Percentiles rank a stretch among this genome's conserved stretches.
Conservation (phyloP, 2,888 invertebrate species). For the Netelia virgata region DNA sequence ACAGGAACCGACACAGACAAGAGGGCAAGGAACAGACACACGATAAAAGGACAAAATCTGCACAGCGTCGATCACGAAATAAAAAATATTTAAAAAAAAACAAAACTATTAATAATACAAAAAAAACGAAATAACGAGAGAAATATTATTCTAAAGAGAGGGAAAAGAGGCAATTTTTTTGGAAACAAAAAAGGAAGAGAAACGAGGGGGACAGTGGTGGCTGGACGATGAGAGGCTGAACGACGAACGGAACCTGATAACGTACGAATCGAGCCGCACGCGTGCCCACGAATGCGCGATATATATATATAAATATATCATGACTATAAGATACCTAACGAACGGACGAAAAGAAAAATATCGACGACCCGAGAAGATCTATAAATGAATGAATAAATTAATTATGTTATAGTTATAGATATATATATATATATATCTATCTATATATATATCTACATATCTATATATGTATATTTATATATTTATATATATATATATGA, state of each 20-base stretch:
- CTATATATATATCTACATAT: neutral
- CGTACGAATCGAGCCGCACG: constrained; percentile 4
- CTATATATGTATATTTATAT: neutral
- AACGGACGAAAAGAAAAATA: neutral
- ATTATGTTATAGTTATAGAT: constrained; percentile 35
- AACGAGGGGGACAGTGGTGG: constrained; percentile 9
- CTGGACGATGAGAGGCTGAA: neutral
- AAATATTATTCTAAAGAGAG: neutral
- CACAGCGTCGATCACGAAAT: constrained; percentile 38
- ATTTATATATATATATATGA: neutral
- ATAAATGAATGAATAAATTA: constrained; percentile 32
- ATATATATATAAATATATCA: constrained; percentile 29
- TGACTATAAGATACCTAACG: constrained; percentile 41
- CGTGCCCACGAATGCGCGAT: constrained; percentile 16
- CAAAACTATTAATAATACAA: constrained; percentile 13
- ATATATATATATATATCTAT: constrained; percentile 30
- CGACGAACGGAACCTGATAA: constrained; percentile 4
- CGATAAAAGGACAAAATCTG: constrained; percentile 29
- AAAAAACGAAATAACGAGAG: neutral
- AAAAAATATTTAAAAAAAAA: constrained; percentile 35
- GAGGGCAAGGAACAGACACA: constrained; percentile 25
- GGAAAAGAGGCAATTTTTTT: neutral
- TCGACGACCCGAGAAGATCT: neutral
- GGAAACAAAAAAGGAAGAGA: constrained; percentile 27
- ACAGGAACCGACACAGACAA: too few species aligned